Evolutionary conservation across 1,140 invertebrate species (phyloP), one percentile per base, ranked within the genome.

Genomic region (Glossosoma conforme): DNA sequence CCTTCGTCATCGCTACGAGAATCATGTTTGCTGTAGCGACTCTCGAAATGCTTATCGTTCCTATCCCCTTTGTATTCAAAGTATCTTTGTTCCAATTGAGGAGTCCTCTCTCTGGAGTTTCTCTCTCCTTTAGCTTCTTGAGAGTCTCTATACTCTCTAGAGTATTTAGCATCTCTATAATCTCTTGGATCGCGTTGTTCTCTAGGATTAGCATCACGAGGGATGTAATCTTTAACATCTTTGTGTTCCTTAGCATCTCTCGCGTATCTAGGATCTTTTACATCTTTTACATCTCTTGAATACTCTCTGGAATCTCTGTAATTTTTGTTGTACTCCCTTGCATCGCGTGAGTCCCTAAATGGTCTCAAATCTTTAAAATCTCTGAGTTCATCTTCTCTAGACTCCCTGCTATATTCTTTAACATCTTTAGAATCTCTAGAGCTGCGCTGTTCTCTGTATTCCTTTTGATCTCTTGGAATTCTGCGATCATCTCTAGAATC

Each of bases 41-140:
- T 58, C n/a, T 58, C 56, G 24, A 58, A 58, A 37, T 58, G 54
- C 28, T 58, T 58, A 22, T 58, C 56, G 28, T 54, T 54, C 21
- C 56, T 44, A 20, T 58, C 56, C 45, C 56, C 56, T 52, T 37
- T 58, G 30, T 58, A 58, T 30, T 58, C 56, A 36, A 36, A 54
- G 32, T 46, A 58, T 44, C 56, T 35, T 22, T 58, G 47, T 41
- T 58, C 56, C n/a, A 54, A 37, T 32, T 58, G 56, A 0, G 56
- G 56, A 25, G 56, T 58, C 24, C 51, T 44, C 41, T 54, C 52
- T 38, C 56, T 58, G 5, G 52, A 51, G 14, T 52, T 42, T 30
- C 52, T 51, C 15, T 15, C 13, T n/a, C 19, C 43, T 28, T 46
- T 30, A 5, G 33, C 21, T 18, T 58, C 56, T 35, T 51, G 42